Conservation (phyloP, 2,888 invertebrate genomes). For the Tetanocera ferruginea region DNA sequence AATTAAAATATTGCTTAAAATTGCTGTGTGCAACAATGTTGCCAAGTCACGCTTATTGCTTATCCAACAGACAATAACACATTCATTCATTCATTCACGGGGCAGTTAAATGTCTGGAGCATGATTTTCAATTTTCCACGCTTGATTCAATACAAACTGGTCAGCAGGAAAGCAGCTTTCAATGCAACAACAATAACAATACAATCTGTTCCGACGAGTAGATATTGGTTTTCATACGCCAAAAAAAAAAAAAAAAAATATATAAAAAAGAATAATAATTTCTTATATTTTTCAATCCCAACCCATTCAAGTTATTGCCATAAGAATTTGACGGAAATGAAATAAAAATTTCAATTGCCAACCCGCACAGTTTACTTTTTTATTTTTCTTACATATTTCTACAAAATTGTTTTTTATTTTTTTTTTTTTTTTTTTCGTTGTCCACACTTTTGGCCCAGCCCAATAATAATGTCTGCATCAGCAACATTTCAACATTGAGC, state of each 20-base stretch:
- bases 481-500: conserved; percentile 58
- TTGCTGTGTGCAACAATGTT: not conserved
- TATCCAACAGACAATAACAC: too few relatives aligned
- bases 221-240: too few relatives aligned
- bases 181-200: not conserved
- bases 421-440: too few relatives aligned
- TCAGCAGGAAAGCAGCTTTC: not conserved
- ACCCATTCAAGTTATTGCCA: not conserved
- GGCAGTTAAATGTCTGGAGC: too few relatives aligned
- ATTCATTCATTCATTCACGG: too few relatives aligned
- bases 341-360: conserved; percentile 59
- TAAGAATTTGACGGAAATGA: conserved; percentile 22
- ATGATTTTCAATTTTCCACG: too few relatives aligned
- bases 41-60: not conserved
- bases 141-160: not conserved
- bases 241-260: too few relatives aligned
- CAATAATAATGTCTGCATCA: not conserved
- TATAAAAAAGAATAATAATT: too few relatives aligned
- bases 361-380: not conserved
- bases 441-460: not conserved
- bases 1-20: not conserved
- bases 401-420: not conserved
- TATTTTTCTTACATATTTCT: not conserved
- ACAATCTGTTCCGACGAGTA: too few relatives aligned
- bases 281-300: too few relatives aligned